Evolutionary conservation across 1,140 invertebrate genomes (phyloP).

Genomic region (Episyrphus balteatus): DNA sequence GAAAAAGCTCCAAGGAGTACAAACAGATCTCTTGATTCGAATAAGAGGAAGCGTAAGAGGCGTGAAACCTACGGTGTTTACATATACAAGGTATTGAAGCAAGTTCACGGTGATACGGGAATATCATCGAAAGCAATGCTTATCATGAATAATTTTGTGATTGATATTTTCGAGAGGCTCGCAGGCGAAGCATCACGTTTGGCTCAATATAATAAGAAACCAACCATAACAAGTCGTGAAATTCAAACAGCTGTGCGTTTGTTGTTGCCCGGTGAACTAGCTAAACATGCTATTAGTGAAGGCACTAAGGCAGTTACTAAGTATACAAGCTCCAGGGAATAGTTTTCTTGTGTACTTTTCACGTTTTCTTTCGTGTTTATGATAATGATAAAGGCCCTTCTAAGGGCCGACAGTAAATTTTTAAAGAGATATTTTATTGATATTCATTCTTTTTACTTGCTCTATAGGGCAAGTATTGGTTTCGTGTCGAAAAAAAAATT

Average conservation of each 20-base stretch:
- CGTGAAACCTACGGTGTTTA: constrained; percentile 61
- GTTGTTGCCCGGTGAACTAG: constrained; percentile 46
- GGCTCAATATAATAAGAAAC: constrained; percentile 59
- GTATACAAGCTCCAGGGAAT: constrained; percentile 44
- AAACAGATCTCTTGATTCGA: constrained; percentile 44
- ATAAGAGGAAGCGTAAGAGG: constrained; percentile 45
- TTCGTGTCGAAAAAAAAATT: too few relatives aligned
- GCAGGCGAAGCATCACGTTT: constrained; percentile 56
- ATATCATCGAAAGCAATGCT: constrained; percentile 52
- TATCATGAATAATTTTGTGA: constrained; percentile 53
- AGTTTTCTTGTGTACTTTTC: too few relatives aligned
- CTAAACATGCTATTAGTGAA: constrained; percentile 50
- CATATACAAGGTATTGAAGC: constrained; percentile 59
- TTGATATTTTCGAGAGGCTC: constrained; percentile 58
- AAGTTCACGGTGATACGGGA: constrained; percentile 57
- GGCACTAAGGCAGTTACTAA: constrained; percentile 48
- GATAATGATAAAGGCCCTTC: too few relatives aligned
- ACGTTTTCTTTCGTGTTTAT: too few relatives aligned
- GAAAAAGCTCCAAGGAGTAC: constrained; percentile 45
- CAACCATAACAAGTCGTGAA: constrained; percentile 45
- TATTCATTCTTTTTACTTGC: too few relatives aligned
- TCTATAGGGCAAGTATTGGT: too few relatives aligned
- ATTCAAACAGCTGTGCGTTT: constrained; percentile 45
- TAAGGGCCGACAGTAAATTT: too few relatives aligned
- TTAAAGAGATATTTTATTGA: too few relatives aligned